phyloP scores from a whole-genome alignment of 2,888 invertebrate species.

The Callimorpha dominula region DNA sequence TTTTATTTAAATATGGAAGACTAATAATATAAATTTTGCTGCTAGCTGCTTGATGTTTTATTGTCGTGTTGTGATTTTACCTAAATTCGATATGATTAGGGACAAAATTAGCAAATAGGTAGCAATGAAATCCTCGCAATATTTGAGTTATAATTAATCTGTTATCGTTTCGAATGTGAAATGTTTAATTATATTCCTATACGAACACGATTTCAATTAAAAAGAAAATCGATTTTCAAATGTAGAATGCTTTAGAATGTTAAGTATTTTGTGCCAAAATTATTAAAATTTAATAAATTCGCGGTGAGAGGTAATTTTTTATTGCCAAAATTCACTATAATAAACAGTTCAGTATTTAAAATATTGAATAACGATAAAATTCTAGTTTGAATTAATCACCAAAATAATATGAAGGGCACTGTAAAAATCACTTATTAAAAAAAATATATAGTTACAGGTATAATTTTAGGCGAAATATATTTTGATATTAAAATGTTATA shows the following conservation, averaged over 20 bases:
- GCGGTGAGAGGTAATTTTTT: no score
- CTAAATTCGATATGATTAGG: not conserved
- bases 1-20: constrained; percentile 36
- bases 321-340: no score
- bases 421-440: not conserved
- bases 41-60: constrained; percentile 7
- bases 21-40: constrained; percentile 18
- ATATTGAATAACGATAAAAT: not conserved
- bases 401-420: not conserved
- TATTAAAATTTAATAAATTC: no score
- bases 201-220: not conserved
- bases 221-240: not conserved
- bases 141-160: not conserved
- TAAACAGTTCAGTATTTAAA: not conserved
- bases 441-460: not conserved
- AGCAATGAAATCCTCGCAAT: not conserved
- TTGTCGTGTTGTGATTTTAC: constrained; percentile 12
- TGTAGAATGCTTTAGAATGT: not conserved
- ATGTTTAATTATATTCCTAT: no score
- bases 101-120: not conserved
- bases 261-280: not conserved
- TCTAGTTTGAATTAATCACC: not conserved
- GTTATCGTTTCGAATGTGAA: not conserved
- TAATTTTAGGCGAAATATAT: no score
- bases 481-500: no score